Evolutionary conservation across 2,113 vertebrate species (phyloP).

Genomic region (Ameiurus melas): DNA sequence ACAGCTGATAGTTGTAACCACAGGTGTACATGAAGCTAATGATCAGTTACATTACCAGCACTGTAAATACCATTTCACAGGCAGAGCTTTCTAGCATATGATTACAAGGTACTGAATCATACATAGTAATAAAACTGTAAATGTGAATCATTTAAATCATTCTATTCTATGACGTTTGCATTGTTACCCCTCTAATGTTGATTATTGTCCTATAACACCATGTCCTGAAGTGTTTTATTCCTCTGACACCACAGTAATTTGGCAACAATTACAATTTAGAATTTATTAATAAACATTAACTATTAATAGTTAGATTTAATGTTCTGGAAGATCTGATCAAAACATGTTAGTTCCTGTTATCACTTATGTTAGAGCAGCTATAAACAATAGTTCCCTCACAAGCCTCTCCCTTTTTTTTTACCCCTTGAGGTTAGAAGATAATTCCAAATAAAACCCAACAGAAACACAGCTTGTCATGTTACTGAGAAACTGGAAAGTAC

Average conservation of each 20-base stretch:
- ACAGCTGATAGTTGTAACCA: background rate
- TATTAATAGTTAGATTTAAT: background rate
- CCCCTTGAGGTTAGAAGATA: background rate
- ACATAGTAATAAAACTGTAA: background rate
- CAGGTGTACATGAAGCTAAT: background rate
- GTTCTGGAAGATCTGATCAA: background rate
- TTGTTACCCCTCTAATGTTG: background rate
- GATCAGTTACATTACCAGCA: background rate
- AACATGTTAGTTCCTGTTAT: background rate
- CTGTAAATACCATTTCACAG: background rate
- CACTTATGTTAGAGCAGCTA: background rate
- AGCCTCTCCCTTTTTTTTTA: background rate
- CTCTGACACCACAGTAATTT: background rate
- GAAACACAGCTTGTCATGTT: background rate
- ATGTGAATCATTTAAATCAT: background rate
- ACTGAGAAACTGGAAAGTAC: background rate
- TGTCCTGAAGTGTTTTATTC: background rate
- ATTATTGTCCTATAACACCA: background rate
- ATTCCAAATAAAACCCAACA: background rate
- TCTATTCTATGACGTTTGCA: background rate
- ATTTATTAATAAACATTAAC: background rate
- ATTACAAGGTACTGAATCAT: background rate
- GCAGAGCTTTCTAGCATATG: background rate
- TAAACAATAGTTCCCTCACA: background rate
- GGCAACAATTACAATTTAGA: background rate